Evolutionary conservation across 2,113 vertebrate genomes (phyloP).

Genomic region (Syngnathus scovelli): DNA sequence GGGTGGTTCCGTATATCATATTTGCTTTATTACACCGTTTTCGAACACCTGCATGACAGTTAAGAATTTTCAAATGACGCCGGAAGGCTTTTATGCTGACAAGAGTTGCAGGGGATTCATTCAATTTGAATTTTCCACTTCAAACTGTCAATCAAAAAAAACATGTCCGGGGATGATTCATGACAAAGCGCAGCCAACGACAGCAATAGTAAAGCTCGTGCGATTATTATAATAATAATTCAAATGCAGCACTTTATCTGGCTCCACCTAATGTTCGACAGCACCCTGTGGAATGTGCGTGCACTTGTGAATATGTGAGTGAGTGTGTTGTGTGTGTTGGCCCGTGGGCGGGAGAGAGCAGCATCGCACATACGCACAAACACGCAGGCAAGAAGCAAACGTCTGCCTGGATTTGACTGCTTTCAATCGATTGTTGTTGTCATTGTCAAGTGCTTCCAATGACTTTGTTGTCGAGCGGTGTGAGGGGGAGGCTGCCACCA

Average conservation of each 20-base stretch:
- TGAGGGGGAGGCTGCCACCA: slow-evolving; percentile 8
- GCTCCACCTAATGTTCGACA: slow-evolving; percentile 40
- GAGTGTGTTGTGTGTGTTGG: slow-evolving; percentile 32
- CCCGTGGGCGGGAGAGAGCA: slow-evolving; percentile 24
- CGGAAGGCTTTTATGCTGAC: background rate
- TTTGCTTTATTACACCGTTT: background rate
- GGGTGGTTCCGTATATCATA: background rate
- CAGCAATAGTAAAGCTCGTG: background rate
- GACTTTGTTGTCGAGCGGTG: slow-evolving; percentile 5
- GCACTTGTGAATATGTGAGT: slow-evolving; percentile 37
- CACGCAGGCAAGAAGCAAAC: slow-evolving; percentile 1
- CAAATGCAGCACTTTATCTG: slow-evolving; percentile 18
- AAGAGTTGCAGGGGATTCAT: background rate
- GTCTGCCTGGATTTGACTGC: background rate
- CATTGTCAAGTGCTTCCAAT: slow-evolving; percentile 3
- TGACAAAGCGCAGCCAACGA: background rate
- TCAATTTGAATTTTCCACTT: background rate
- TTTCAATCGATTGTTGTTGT: slow-evolving; percentile 2
- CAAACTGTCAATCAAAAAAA: background rate
- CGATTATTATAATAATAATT: background rate
- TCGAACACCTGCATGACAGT: background rate
- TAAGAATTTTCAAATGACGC: background rate
- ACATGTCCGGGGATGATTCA: background rate
- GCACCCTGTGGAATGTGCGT: slow-evolving; percentile 45
- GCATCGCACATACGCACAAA: slow-evolving; percentile 21